phyloP scores from a whole-genome alignment of 2,797 vertebrate genomes.

The Lepilemur ruficaudatus region DNA sequence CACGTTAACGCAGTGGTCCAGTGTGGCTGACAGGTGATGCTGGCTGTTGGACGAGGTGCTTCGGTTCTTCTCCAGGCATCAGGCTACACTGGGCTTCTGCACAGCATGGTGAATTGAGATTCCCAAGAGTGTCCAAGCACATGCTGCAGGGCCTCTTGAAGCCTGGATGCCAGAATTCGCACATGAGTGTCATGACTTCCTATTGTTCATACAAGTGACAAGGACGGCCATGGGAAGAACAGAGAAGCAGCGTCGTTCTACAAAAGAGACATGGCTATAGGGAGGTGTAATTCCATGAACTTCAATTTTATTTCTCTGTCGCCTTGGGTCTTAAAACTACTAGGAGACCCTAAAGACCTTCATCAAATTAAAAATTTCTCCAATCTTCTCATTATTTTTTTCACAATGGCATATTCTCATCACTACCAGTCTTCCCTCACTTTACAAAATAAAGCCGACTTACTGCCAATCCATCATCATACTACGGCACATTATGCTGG shows the following conservation, averaged over 20 bases:
- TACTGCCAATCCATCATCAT: neutral
- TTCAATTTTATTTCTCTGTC: neutral
- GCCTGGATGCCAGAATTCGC: neutral
- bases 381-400: neutral
- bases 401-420: neutral
- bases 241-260: neutral
- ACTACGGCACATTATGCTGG: neutral
- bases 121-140: neutral
- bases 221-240: neutral
- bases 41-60: too few species aligned
- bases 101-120: rapidly evolving
- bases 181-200: neutral
- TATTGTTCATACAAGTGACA: neutral
- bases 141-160: neutral
- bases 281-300: neutral
- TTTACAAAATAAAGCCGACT: neutral
- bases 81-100: neutral
- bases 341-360: neutral
- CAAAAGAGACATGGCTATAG: neutral
- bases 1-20: too few species aligned
- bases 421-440: neutral
- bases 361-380: neutral
- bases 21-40: neutral
- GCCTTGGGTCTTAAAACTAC: neutral
- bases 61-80: rapidly evolving